Base-by-base conservation (phyloP, 2,888 invertebrate genomes). In the Anodontia alba region DNA sequence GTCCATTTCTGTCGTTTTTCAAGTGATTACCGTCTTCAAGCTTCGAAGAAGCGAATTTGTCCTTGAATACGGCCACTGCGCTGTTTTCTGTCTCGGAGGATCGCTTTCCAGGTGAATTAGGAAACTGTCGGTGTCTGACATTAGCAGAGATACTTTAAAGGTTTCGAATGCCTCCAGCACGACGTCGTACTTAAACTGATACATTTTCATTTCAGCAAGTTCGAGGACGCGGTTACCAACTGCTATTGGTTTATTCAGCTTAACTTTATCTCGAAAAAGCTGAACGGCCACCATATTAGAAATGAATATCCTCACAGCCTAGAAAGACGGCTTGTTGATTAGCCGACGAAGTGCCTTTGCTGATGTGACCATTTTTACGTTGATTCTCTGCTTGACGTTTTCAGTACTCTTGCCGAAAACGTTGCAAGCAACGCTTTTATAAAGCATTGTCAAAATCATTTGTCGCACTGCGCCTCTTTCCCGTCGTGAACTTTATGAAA, bases 281-380 rank as follows among this genome's bases (percentile, higher is more conserved):
- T n/a, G n/a, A n/a, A n/a, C n/a, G n/a, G n/a, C 74, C 20, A 67
- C 62, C 29, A 74, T 17, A 36, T 74, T 74, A 29, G 57, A 38
- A 15, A 33, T 57, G 17, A 74, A 46, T 33, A 74, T 23, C n/a
- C 67, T 20, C 8, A 74, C 42, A n/a, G 62, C 62, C 31, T n/a
- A n/a, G n/a, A n/a, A n/a, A n/a, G n/a, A n/a, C n/a, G n/a, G n/a
- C n/a, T n/a, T n/a, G n/a, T n/a, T n/a, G n/a, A n/a, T n/a, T n/a
- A n/a, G n/a, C n/a, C n/a, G n/a, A n/a, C n/a, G n/a, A n/a, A n/a
- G n/a, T n/a, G n/a, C n/a, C n/a, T n/a, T n/a, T n/a, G n/a, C n/a
- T n/a, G n/a, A n/a, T n/a, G n/a, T n/a, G n/a, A n/a, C n/a, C n/a
- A n/a, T n/a, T n/a, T n/a, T n/a, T n/a, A n/a, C n/a, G n/a, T n/a